A percentile compares a stretch with the other conserved stretches of the same genome.
Evolutionary conservation across 2,888 invertebrate species (phyloP).

Genomic region (Harpalus rubripes): DNA sequence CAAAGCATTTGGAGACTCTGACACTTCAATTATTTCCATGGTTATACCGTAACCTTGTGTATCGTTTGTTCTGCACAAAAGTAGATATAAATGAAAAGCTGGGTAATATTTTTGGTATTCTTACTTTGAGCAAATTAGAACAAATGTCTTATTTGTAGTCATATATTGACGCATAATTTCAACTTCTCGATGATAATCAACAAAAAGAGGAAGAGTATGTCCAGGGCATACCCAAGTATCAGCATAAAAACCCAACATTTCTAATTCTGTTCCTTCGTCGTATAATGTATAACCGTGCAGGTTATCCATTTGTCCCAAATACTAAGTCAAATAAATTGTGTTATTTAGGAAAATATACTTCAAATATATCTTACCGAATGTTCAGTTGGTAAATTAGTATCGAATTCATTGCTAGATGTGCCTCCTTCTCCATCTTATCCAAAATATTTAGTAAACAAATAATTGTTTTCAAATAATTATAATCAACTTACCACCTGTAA

Average conservation of each 20-base stretch:
- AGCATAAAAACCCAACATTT: constrained; percentile 75
- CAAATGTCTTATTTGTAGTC: constrained; percentile 82
- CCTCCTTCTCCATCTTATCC: constrained; percentile 35
- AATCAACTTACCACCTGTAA: constrained; percentile 26
- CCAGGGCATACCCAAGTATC: constrained; percentile 86
- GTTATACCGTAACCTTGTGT: constrained; percentile 79
- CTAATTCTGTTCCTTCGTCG: constrained; percentile 74
- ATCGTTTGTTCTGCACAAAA: constrained; percentile 18
- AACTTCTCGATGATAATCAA: constrained; percentile 79
- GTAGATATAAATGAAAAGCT: background rate
- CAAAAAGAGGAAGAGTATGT: constrained; percentile 87
- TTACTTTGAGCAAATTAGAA: constrained; percentile 80
- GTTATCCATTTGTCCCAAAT: constrained; percentile 75
- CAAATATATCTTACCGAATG: constrained; percentile 73
- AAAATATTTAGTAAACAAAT: background rate
- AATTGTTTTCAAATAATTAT: background rate
- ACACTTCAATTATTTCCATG: constrained; percentile 84
- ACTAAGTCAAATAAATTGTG: constrained; percentile 70
- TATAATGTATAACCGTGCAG: constrained; percentile 76
- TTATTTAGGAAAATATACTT: constrained; percentile 34
- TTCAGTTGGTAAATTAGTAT: constrained; percentile 75
- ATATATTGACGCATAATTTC: constrained; percentile 81
- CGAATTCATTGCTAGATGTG: constrained; percentile 71
- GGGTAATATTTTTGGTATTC: constrained; percentile 68
- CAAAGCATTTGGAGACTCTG: constrained; percentile 79